These are phyloP conservation scores for Odontomachus brunneus DNA, from an alignment of 1,140 invertebrate species.

Conservation along the genomic window DNA sequence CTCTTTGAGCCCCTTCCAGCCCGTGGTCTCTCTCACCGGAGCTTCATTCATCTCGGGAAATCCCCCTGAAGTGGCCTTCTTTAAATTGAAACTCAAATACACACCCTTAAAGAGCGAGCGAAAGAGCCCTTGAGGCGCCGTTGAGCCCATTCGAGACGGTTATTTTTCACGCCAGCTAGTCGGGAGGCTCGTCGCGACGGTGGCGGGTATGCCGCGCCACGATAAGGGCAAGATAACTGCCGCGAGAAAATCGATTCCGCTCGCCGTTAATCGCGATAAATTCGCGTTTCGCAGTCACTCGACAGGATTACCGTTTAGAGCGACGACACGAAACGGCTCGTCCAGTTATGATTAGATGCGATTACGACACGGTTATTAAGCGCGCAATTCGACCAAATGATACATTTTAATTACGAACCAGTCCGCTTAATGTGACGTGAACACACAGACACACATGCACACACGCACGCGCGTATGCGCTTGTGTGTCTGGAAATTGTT, in stretches of 20 bases:
- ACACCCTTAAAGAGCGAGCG: conserved; percentile 24
- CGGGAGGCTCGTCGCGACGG: conserved; percentile 20
- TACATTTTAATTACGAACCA: not conserved
- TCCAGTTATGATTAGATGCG: not conserved
- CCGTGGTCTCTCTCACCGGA: conserved; percentile 1
- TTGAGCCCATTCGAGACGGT: conserved; percentile 34
- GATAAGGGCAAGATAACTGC: conserved; percentile 46
- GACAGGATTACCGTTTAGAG: not conserved
- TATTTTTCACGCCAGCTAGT: conserved; percentile 53
- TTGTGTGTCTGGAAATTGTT: not conserved
- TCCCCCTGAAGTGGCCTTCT: conserved; percentile 54
- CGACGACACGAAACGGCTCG: conserved; percentile 3
- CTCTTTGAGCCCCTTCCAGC: conserved; percentile 19
- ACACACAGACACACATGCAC: too few relatives aligned
- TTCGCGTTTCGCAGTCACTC: conserved; percentile 18
- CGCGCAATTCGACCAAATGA: not conserved
- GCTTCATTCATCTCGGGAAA: conserved; percentile 63
- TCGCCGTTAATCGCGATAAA: conserved; percentile 41
- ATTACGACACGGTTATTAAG: not conserved
- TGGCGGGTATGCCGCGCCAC: not conserved
- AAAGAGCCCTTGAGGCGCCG: conserved; percentile 48
- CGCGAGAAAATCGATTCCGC: conserved; percentile 33
- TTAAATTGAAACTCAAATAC: conserved; percentile 67
- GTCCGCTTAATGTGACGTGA: too few relatives aligned
- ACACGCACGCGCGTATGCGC: too few relatives aligned